Percentiles rank a stretch among this genome's conserved stretches.
Conservation (phyloP, 2,113 vertebrate genomes). For the Chaetorhynchus papuensis region DNA sequence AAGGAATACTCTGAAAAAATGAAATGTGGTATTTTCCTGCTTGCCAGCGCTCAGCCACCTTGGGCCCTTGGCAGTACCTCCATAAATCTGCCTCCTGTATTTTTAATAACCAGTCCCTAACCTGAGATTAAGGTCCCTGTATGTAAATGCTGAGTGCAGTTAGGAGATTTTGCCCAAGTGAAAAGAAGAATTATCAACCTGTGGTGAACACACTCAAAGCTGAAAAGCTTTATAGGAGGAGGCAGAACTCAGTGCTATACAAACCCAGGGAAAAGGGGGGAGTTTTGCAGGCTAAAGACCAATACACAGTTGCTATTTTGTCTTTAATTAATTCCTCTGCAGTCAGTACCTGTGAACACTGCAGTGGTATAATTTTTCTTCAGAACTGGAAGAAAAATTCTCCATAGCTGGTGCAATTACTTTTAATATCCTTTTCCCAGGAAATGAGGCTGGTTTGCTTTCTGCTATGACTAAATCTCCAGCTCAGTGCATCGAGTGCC, state of each 20-base stretch:
- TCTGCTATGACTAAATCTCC: background rate
- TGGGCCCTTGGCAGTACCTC: background rate
- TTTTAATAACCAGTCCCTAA: background rate
- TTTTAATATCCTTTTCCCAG: background rate
- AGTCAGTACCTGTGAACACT: background rate
- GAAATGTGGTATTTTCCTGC: background rate
- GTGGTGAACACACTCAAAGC: background rate
- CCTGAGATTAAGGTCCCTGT: background rate
- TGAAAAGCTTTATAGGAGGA: background rate
- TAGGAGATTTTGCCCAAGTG: background rate
- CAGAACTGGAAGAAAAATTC: background rate
- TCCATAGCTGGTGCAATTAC: background rate
- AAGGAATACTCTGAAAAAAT: background rate
- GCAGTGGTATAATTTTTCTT: background rate
- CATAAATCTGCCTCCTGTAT: background rate
- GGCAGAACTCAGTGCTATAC: background rate
- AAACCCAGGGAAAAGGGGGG: background rate
- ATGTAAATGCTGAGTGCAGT: background rate
- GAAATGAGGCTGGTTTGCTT: background rate
- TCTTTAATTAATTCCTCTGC: background rate
- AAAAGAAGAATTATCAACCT: background rate
- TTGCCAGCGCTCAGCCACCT: background rate
- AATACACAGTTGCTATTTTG: background rate
- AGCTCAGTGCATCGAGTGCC: accelerated
- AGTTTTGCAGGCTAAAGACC: background rate